Conservation (phyloP, 2,888 invertebrate genomes). For the Lysandra bellargus region DNA sequence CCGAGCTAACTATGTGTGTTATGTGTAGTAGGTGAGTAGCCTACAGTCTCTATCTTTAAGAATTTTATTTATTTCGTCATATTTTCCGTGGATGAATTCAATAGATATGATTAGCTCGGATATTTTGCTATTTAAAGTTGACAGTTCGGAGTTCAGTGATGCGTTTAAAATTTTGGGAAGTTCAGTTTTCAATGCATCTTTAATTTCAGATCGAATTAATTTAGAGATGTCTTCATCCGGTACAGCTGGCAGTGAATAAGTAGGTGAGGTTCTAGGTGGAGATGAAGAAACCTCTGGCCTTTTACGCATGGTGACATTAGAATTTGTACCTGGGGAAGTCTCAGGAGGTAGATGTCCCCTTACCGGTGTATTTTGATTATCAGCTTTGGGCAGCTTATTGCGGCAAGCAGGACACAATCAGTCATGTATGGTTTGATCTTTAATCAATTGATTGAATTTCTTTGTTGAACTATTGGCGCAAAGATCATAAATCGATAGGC, state of each 20-base stretch:
- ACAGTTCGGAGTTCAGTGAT: background rate
- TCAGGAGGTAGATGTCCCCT: background rate
- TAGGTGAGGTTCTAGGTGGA: background rate
- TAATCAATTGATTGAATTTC: no score
- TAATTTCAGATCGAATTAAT: background rate
- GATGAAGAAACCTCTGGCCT: background rate
- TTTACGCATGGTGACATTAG: conserved; percentile 3
- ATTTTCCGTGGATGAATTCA: background rate
- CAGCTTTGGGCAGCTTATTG: conserved; percentile 35
- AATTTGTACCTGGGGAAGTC: background rate
- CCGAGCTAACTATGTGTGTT: no score
- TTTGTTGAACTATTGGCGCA: no score
- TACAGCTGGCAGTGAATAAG: background rate
- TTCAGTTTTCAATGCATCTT: background rate
- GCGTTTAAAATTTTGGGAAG: background rate
- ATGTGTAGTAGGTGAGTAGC: no score
- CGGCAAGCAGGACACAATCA: conserved; percentile 36
- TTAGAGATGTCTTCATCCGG: background rate
- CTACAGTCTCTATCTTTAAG: background rate
- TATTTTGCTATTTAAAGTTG: background rate
- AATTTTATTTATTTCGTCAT: background rate
- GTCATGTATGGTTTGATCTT: conserved; percentile 28
- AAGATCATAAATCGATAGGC: no score
- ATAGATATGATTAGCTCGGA: background rate
- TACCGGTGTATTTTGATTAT: conserved; percentile 37